Evolutionary conservation across 2,113 vertebrate species (phyloP), one percentile per base, ranked within the genome.

Genomic region (Malurus melanocephalus): DNA sequence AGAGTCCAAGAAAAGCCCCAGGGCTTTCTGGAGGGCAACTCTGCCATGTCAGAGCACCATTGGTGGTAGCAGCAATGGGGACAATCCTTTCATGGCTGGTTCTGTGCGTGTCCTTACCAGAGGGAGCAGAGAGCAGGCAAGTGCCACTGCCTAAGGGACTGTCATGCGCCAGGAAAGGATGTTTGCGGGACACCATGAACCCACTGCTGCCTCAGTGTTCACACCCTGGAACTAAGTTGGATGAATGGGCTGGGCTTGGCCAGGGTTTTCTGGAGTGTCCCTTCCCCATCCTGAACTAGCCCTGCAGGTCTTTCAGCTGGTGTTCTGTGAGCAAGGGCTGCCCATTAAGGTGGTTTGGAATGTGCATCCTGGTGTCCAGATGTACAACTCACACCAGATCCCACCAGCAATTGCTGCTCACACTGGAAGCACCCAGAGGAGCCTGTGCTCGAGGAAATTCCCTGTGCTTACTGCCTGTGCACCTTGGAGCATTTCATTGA

Each of bases 311-410:
- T 59, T 68, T 42, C 81, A 55, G 45, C 49, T 55, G 56, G 8
- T 85, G 40, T 48, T 42, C 56, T 48, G 65, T 48, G 65, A 62
- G 62, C 3, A 7, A 38, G 33, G 19, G 14, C 48, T 79, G 61
- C 49, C 67, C 26, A 35, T 62, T 56, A 42, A 62, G 64, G 13
- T n/a, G 27, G 38, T 80, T 81, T 16, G 8, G 59, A 86, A 51
- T 18, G 64, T 53, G 45, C 65, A 74, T 53, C 43, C 43, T 57
- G 45, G 16, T 52, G 59, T 48, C 14, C 0, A 0, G 23, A 38
- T 3, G 0, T 19, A 28, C 22, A 45, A 7, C 12, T 5, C 8
- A 53, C 40, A 14, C 38, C 0, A 0, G 11, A 61, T 64, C 72
- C 62, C 28, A 45, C 17, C 0, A 1, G 53, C 48, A 73, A 24